A percentile compares a stretch with the other conserved stretches of the same genome.
Evolutionary conservation across 2,113 vertebrate species (phyloP).

Genomic region (Tragelaphus buxtoni): DNA sequence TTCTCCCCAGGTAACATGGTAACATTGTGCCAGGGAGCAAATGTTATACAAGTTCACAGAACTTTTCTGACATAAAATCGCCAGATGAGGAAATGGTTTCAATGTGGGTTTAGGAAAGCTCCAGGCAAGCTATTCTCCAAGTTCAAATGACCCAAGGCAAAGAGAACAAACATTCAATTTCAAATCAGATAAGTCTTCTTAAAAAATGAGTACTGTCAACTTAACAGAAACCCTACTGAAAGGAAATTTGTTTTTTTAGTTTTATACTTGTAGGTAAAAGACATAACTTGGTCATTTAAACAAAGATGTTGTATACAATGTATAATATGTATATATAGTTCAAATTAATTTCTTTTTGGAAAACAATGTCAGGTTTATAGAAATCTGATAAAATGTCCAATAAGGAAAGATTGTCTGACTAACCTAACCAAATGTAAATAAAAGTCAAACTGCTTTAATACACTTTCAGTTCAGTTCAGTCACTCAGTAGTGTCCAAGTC

Average conservation of each 20-base stretch:
- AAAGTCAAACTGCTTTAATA: not conserved
- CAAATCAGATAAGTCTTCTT: not conserved
- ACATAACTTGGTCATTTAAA: not conserved
- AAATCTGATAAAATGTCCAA: constrained; percentile 29
- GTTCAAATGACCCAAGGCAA: constrained; percentile 3
- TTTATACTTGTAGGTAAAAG: not conserved
- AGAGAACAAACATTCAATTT: not conserved
- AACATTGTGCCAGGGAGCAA: not conserved
- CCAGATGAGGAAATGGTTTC: constrained; percentile 33
- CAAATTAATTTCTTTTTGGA: constrained; percentile 10
- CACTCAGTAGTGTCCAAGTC: fast-evolving
- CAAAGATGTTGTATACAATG: not conserved
- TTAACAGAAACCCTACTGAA: not conserved
- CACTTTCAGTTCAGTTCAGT: not conserved
- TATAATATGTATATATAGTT: not conserved
- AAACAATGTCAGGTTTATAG: not conserved
- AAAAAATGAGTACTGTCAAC: not conserved
- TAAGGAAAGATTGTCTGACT: constrained; percentile 7
- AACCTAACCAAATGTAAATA: not conserved
- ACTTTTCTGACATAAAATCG: constrained; percentile 42
- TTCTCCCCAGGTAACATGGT: not conserved
- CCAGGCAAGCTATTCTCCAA: not conserved
- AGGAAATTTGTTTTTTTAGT: not conserved
- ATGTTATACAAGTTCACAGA: not conserved
- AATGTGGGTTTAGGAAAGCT: not conserved